phyloP scores from a whole-genome alignment of 2,797 vertebrate genomes.

The Ceryle rudis region DNA sequence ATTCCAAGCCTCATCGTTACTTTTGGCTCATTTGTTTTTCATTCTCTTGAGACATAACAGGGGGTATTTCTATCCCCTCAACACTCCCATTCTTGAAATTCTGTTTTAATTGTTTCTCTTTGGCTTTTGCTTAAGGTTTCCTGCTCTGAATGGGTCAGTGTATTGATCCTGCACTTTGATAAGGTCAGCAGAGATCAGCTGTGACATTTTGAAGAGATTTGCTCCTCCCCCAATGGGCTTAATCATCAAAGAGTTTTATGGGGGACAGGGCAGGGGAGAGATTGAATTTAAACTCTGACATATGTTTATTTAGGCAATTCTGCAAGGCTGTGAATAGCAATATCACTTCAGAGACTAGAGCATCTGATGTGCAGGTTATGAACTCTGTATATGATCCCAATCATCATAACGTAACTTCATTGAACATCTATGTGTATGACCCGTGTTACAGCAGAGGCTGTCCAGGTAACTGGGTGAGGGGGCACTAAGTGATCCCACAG shows the following conservation, averaged over 20 bases:
- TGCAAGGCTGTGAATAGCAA: neutral
- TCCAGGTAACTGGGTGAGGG: neutral
- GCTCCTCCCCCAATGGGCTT: constrained; percentile 66
- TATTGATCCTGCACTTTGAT: constrained; percentile 81
- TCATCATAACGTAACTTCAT: fast-evolving
- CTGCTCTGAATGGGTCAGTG: constrained; percentile 47
- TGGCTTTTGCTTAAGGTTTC: constrained; percentile 73
- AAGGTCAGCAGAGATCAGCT: constrained; percentile 81
- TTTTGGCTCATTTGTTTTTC: constrained; percentile 65
- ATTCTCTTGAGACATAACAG: neutral
- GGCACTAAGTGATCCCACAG: neutral
- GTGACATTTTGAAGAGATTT: constrained; percentile 74
- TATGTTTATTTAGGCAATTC: neutral
- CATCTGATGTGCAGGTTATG: fast-evolving
- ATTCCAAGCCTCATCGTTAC: constrained; percentile 41
- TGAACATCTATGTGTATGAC: fast-evolving
- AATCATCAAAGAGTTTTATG: constrained; percentile 63
- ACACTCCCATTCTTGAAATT: constrained; percentile 28
- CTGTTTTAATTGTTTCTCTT: constrained; percentile 72
- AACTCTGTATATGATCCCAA: fast-evolving
- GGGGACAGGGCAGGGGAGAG: constrained; percentile 17
- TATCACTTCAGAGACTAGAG: neutral
- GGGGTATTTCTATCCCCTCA: neutral
- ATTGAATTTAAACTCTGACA: neutral
- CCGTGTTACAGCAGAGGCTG: neutral